Conservation (phyloP, 2,113 vertebrate species). For the Bos indicus region DNA sequence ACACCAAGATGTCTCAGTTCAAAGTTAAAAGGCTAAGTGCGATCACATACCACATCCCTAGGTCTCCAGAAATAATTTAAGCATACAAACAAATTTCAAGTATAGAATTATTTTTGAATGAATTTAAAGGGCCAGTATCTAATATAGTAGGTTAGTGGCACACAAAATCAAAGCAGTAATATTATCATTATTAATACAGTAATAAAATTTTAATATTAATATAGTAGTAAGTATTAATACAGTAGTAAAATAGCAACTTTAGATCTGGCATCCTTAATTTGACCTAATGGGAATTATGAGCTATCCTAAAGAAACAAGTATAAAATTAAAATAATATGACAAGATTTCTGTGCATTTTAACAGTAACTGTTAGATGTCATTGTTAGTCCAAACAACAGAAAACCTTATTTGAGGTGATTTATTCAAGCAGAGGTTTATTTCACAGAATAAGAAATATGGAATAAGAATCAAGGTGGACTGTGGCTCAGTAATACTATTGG, state of each 20-base stretch:
- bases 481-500: background rate
- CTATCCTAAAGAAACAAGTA: background rate
- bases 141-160: background rate
- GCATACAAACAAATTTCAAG: background rate
- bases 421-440: background rate
- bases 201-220: background rate
- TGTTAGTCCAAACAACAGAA: background rate
- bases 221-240: background rate
- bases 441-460: background rate
- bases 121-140: background rate
- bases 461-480: background rate
- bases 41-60: background rate
- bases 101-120: background rate
- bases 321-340: background rate
- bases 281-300: background rate
- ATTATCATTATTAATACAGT: background rate
- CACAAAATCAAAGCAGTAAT: background rate
- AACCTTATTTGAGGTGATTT: background rate
- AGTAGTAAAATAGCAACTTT: background rate
- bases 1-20: background rate
- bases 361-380: background rate
- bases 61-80: background rate
- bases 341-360: background rate
- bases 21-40: background rate
- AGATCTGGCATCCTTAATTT: background rate